Base-by-base conservation (phyloP, 2,888 invertebrate genomes). In the Drosophila colorata region DNA sequence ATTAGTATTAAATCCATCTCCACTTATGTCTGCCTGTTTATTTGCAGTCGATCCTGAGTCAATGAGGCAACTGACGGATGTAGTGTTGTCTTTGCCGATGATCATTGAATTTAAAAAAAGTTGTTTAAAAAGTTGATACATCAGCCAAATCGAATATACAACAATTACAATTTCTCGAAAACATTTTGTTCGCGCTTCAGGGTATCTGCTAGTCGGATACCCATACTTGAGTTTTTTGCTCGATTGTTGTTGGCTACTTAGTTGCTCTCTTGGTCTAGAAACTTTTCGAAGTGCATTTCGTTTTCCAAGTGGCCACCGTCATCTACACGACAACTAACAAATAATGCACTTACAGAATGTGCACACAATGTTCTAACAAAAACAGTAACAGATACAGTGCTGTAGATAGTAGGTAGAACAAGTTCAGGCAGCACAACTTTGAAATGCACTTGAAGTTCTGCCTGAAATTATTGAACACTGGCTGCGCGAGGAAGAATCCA, bases 271-370 rank as follows among this genome's bases (percentile, higher is more conserved):
- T 74, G 46, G 47, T 67, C 47, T 47, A 70, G 66, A 80, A 82
- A 82, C 69, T 86, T 80, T 80, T 80, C 86, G 79, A 82, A 80
- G 80, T 80, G 80, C 83, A 79, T 79, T 86, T 76, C 44, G 67
- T 73, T 49, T 79, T 78, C 73, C 73, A 85, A 81, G 86, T 80
- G 82, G 73, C 69, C 65, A 72, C 53, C 37, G 72, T 69, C 72
- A 75, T 63, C 73, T 43, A 87, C 83, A 83, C 59, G 77, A 69
- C 74, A 79, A 70, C 85, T 61, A 74, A 69, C 88, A 85, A 87
- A 74, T 75, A 83, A 68, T 60, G 67, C 88, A 83, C 80, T 80
- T 78, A 70, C 65, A 68, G 63, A 59, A 69, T 69, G 67, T 60
- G 61, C 75, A 66, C 61, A 74, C 63, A 74, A 63, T 70, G 68